Evolutionary conservation across 2,113 vertebrate species (phyloP).

Genomic region (Rhea americana): DNA sequence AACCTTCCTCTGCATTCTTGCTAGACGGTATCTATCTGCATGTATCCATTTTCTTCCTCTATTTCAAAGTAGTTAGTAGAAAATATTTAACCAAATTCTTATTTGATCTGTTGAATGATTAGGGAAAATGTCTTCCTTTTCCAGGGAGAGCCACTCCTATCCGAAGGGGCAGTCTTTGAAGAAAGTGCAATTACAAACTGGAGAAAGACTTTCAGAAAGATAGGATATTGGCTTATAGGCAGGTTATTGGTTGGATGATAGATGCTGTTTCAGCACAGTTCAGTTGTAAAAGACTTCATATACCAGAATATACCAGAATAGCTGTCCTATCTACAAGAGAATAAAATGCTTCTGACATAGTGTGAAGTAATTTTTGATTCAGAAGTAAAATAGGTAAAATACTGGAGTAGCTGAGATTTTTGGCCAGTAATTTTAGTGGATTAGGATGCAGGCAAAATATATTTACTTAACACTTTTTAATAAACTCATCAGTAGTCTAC

Average conservation of each 20-base stretch:
- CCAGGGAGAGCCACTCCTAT: not conserved
- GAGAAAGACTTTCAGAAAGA: not conserved
- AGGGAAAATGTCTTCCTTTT: not conserved
- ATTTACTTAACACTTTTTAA: not conserved
- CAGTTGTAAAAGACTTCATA: not conserved
- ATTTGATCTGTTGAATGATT: not conserved
- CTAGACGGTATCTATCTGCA: not conserved
- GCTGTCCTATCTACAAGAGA: not conserved
- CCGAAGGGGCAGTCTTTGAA: not conserved
- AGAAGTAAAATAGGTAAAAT: not conserved
- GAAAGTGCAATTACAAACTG: not conserved
- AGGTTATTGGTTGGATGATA: not conserved
- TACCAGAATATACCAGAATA: not conserved
- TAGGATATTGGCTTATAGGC: not conserved
- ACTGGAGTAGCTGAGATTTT: not conserved
- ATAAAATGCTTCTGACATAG: not conserved
- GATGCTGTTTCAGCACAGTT: not conserved
- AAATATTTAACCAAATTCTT: not conserved
- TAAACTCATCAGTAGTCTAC: not conserved
- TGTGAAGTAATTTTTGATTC: not conserved
- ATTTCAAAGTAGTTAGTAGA: not conserved
- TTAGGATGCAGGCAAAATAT: not conserved
- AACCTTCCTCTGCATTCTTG: not conserved
- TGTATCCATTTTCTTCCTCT: not conserved
- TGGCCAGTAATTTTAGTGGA: not conserved